Conservation (phyloP, 2,888 invertebrate species). For the Elegia similella region DNA sequence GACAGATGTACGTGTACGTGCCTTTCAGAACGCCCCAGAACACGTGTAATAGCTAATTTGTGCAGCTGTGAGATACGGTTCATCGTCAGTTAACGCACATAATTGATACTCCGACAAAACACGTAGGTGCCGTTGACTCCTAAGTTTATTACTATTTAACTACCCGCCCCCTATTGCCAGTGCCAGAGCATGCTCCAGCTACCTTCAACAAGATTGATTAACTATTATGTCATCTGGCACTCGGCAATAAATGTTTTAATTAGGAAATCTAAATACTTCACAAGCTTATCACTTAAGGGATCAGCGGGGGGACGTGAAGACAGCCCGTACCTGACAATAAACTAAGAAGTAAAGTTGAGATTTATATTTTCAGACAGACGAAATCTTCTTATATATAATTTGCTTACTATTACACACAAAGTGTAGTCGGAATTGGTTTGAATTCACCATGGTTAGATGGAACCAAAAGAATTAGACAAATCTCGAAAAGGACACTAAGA, state of each 20-base stretch:
- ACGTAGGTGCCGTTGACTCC: constrained; percentile 39
- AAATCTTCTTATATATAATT: too few relatives aligned
- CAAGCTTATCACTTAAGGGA: too few relatives aligned
- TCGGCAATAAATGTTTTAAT: background rate
- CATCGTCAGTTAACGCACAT: constrained; percentile 33
- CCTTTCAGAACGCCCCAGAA: background rate
- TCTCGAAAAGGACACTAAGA: too few relatives aligned
- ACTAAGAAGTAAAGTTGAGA: too few relatives aligned
- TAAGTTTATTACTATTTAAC: constrained; percentile 40
- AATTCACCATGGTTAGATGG: too few relatives aligned
- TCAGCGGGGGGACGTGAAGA: too few relatives aligned
- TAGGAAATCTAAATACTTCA: too few relatives aligned
- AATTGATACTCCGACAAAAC: constrained; percentile 36
- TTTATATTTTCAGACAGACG: too few relatives aligned
- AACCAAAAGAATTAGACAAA: too few relatives aligned
- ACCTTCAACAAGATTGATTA: constrained; percentile 23
- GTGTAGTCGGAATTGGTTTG: too few relatives aligned
- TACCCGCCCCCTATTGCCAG: constrained; percentile 26
- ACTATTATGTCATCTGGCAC: background rate
- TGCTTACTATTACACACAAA: too few relatives aligned
- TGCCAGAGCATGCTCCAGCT: constrained; percentile 26
- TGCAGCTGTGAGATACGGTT: constrained; percentile 30
- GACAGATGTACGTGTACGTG: background rate
- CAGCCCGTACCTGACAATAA: too few relatives aligned
- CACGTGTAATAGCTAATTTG: constrained; percentile 17